phyloP scores from a whole-genome alignment of 2,113 vertebrate genomes.

The Scalopus aquaticus region DNA sequence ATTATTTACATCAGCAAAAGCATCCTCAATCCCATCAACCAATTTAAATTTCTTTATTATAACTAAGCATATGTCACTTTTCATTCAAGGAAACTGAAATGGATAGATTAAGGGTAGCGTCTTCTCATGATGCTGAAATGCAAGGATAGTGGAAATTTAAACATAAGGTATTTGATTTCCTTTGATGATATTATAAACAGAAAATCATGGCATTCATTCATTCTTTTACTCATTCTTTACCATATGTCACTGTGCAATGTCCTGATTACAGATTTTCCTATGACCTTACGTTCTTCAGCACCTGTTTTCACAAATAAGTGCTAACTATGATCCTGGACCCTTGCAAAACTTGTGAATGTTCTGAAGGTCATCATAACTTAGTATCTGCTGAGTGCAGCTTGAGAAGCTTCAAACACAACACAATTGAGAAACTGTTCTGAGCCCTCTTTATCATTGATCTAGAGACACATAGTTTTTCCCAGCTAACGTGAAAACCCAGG shows the following conservation, averaged over 20 bases:
- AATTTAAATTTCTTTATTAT: not conserved
- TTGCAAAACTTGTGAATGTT: not conserved
- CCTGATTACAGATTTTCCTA: not conserved
- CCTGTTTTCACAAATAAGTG: not conserved
- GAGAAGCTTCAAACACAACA: not conserved
- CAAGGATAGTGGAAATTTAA: not conserved
- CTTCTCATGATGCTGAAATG: not conserved
- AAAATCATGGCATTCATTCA: not conserved
- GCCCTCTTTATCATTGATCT: constrained; percentile 28
- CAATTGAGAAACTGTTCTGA: not conserved
- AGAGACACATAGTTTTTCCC: not conserved
- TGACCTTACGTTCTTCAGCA: not conserved
- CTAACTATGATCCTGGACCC: not conserved
- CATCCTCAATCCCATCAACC: not conserved
- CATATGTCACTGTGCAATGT: not conserved
- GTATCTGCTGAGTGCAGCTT: not conserved
- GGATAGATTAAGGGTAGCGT: not conserved
- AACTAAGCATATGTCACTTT: not conserved
- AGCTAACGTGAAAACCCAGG: not conserved
- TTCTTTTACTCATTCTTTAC: not conserved
- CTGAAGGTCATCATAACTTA: not conserved
- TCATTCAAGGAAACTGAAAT: not conserved
- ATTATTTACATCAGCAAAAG: not conserved
- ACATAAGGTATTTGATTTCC: not conserved
- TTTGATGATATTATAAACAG: constrained; percentile 1